Evolutionary conservation across 2,797 vertebrate species (phyloP), one percentile per base, ranked within the genome.

Genomic region (Sitta carolinensis): DNA sequence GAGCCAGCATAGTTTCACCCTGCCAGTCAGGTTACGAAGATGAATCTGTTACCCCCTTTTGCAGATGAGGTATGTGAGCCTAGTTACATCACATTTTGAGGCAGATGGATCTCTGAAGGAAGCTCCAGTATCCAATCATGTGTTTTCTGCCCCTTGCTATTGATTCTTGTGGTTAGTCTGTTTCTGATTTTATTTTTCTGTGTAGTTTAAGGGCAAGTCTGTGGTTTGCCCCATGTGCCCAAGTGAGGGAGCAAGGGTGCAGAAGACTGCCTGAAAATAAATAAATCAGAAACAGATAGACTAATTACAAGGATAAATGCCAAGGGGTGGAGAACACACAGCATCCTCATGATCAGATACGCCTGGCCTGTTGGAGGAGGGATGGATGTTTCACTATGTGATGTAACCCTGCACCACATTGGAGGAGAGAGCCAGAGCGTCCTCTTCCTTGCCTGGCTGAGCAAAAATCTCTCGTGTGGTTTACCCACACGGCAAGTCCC

Each of bases 151-250:
- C 68, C 67, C 77, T 94, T 62, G 93, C 77, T 94, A 90, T 95
- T 95, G 94, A 94, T 91, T 94, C 74, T 90, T 94, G 91, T 90
- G 95, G 95, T 96, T 93, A 94, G 90, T 94, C 95, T 97, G 95
- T 94, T 96, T 96, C 90, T 97, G 95, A 97, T 97, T 96, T 96
- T 96, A 68, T 90, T 96, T 91, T 69, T 84, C 87, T 94, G n/a
- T 64, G 86, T 89, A 94, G 94, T 94, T 96, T 94, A 74, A 97
- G 93, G 94, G 95, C 84, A 96, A 96, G 85, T 87, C 74, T 96
- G 95, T 96, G 94, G 94, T 94, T 92, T 95, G 94, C 91, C 77
- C 94, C 74, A 91, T 77, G 85, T 74, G 51, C 93, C 94, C 91
- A 84, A 94, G 58, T 0, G 4, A 95, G 82, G 76, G 72, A 95